Base-by-base conservation (phyloP, 1,140 invertebrate species). In the Drosophila pruinosa region DNA sequence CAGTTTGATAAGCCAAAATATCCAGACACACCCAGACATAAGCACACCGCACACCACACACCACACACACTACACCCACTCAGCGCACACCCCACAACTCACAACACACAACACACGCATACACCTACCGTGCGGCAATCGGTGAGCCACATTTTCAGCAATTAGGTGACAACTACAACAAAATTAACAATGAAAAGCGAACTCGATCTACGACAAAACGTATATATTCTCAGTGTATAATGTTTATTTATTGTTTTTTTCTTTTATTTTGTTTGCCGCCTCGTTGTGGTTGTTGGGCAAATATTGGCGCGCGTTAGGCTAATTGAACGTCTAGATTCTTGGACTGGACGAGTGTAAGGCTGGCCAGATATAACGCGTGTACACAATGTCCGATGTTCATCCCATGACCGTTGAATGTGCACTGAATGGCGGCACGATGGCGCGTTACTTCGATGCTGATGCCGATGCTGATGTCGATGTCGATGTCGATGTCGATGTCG, bases 81-180 rank as follows among this genome's bases (percentile, higher is more conserved):
- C 39, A 59, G 15, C 19, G 14, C 26, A 36, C 31, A 34, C 14
- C 47, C 39, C 17, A 34, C n/a, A 52, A n/a, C 14, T 28, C 21
- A 28, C 4, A 54, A 36, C 50, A 48, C 41, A 65, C 22, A n/a
- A 38, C 38, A 41, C 15, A 24, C 15, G 17, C 45, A 28, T 15
- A 24, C 39, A 74, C 80, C 64, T 88, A 86, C 82, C 82, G 82
- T 59, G n/a, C 67, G 54, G 41, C 82, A 86, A 68, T 88, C 83
- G 54, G 62, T 75, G 41, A 86, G 71, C 82, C 82, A 86, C 82
- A 86, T 83, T 64, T 72, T 75, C n/a, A 52, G 26, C 26, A 59
- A 45, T 59, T 59, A 12, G 53, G 28, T 45, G 8, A 39, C 22
- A 17, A n/a, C 24, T 28, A 47, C 3, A 47, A 26, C 19, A 43